A percentile compares a stretch with the other conserved stretches of the same genome.
These are phyloP conservation scores for Anomalospiza imberbis DNA, from an alignment of 2,797 vertebrate genomes.

Conservation along the genomic window DNA sequence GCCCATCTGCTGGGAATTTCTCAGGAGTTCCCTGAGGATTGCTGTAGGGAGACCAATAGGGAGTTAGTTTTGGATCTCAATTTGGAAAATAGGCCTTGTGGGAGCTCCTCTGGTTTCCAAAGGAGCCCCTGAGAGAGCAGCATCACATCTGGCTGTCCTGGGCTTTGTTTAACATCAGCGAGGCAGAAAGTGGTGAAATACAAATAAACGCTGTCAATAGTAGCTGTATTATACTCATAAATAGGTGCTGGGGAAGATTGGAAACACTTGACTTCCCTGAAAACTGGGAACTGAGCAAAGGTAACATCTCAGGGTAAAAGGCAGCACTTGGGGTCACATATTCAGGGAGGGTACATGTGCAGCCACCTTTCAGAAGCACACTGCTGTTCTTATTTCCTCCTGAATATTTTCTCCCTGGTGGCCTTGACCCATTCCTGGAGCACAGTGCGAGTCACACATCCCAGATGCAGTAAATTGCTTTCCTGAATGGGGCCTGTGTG, in stretches of 20 bases:
- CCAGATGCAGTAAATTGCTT: not conserved
- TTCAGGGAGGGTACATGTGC: not conserved
- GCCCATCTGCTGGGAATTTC: not conserved
- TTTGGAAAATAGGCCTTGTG: not conserved
- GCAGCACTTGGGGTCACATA: not conserved
- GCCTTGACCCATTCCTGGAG: not conserved
- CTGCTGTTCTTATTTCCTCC: not conserved
- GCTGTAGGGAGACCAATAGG: not conserved
- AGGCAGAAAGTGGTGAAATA: not conserved
- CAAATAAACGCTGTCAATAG: not conserved
- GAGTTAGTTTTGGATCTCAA: not conserved
- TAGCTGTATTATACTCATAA: not conserved
- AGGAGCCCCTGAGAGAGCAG: not conserved
- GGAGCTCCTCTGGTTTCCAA: not conserved
- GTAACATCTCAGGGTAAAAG: not conserved
- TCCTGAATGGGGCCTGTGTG: not conserved
- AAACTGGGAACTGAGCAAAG: not conserved
- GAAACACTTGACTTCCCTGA: not conserved
- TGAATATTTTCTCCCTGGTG: not conserved
- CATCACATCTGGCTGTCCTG: not conserved
- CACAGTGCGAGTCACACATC: not conserved
- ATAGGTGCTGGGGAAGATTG: not conserved
- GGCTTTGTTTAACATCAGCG: not conserved
- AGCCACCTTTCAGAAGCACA: not conserved
- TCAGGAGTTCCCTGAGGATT: not conserved